Percentiles rank a stretch among this genome's conserved stretches.
These are phyloP conservation scores for Gymnocypris eckloni DNA, from an alignment of 2,797 vertebrate genomes.

Conservation along the genomic window DNA sequence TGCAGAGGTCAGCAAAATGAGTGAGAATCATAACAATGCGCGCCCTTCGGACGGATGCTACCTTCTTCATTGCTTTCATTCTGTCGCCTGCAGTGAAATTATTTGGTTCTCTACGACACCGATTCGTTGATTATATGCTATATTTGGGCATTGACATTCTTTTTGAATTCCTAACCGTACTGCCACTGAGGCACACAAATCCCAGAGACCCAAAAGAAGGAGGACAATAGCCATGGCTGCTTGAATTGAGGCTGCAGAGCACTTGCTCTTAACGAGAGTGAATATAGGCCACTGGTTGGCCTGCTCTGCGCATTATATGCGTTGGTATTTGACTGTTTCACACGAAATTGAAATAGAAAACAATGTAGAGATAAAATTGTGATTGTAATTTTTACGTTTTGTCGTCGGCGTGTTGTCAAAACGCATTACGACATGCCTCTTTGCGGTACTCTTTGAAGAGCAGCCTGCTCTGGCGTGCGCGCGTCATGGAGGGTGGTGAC, in stretches of 20 bases:
- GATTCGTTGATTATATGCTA: not conserved
- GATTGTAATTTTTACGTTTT: constrained; percentile 7
- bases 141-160: constrained; percentile 22
- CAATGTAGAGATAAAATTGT: not conserved
- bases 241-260: constrained; percentile 43
- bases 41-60: constrained; percentile 27
- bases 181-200: constrained; percentile 26
- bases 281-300: constrained; percentile 48
- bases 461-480: constrained; percentile 20
- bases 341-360: not conserved
- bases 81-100: not conserved
- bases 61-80: constrained; percentile 19
- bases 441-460: constrained; percentile 47
- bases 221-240: constrained; percentile 55
- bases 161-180: constrained; percentile 8
- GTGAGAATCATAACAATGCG: constrained; percentile 48
- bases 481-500: constrained; percentile 28
- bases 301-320: constrained; percentile 32
- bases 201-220: constrained; percentile 3
- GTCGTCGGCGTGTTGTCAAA: constrained; percentile 29
- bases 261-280: constrained; percentile 2
- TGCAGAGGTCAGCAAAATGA: constrained; percentile 50
- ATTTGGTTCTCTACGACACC: not conserved
- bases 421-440: constrained; percentile 47
- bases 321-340: not conserved